Evolutionary conservation across 2,113 vertebrate genomes (phyloP).

Genomic region (Seriola aureovittata): DNA sequence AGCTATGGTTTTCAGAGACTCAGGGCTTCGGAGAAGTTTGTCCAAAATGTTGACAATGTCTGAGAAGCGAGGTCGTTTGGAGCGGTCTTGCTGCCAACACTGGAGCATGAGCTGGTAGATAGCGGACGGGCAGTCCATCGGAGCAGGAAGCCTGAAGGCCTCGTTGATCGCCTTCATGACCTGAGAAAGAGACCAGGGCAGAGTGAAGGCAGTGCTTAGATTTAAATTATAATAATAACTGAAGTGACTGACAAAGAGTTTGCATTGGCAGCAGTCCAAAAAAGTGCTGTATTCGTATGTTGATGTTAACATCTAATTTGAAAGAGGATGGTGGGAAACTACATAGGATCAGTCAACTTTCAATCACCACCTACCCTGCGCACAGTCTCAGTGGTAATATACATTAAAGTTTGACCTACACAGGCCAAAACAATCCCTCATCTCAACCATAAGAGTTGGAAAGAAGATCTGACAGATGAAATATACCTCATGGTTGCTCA

Average conservation of each 20-base stretch:
- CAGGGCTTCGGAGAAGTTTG: conserved; percentile 91
- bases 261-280: conserved; percentile 22
- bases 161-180: conserved; percentile 99
- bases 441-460: conserved; percentile 7
- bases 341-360: conserved; percentile 16
- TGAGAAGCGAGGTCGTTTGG: conserved; percentile 90
- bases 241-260: conserved; percentile 5
- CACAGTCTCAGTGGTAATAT: conserved; percentile 19
- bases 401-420: conserved; percentile 45
- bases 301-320: conserved; percentile 54
- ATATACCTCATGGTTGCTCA: conserved; percentile 91
- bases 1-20: conserved; percentile 92
- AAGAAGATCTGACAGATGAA: conserved; percentile 24
- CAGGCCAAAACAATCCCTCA: conserved; percentile 59
- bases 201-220: conserved; percentile 27
- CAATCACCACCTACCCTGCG: conserved; percentile 22
- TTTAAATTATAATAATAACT: conserved; percentile 7
- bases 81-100: conserved; percentile 95
- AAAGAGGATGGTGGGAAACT: conserved; percentile 44
- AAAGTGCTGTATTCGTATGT: conserved; percentile 31
- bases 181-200: conserved; percentile 73
- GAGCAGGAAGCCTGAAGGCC: conserved; percentile 94
- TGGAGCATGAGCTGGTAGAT: conserved; percentile 98
- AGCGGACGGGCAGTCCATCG: conserved; percentile 94
- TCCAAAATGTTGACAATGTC: conserved; percentile 95